Base-by-base conservation (phyloP, 2,888 invertebrate species). In the Amblyteles armatorius region DNA sequence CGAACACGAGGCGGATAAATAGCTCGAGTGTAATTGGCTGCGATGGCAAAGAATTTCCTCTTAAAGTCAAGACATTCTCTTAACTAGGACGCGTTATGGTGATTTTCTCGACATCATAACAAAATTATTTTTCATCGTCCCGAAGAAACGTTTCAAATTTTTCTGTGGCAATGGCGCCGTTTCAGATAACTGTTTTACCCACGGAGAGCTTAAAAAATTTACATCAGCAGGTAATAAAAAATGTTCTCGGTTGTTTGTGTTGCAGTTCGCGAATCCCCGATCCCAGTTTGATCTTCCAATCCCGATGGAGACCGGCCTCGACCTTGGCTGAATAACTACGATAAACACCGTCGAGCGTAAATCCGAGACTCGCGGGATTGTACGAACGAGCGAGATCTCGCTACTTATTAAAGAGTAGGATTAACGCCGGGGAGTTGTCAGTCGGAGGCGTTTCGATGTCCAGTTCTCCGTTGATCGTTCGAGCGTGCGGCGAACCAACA, bases 391-490 rank as follows among this genome's bases (percentile, higher is more conserved):
- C 60, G 67, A 82, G 73, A 76, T 77, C 78, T 74, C 80, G 63
- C 52, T 63, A 65, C 74, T 78, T 63, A 74, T 57, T 26, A 57
- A 57, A 48, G 63, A 65, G 79, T 78, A 79, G 82, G 71, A 74
- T 76, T 76, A 85, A 67, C 67, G 76, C 50, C 33, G 68, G 52
- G 33, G 67, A 79, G 74, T 82, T 65, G 71, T 40, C 16, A 16
- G 44, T 48, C 44, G 16, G 76, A 44, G 60, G 44, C 57, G 57
- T 72, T 79, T 82, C 74, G 74, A 60, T 76, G 76, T 67, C 79
- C 82, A 85, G 85, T 82, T 79, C 79, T 65, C 57, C 74, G 79
- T 82, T 71, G 82, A 82, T 82, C 85, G 79, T 57, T 72, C 76
- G 79, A 69, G 48, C 26, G 65, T 26, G 72, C 72, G 50, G 78